phyloP scores from a whole-genome alignment of 2,888 invertebrate species.

The Tiliacea citrago region DNA sequence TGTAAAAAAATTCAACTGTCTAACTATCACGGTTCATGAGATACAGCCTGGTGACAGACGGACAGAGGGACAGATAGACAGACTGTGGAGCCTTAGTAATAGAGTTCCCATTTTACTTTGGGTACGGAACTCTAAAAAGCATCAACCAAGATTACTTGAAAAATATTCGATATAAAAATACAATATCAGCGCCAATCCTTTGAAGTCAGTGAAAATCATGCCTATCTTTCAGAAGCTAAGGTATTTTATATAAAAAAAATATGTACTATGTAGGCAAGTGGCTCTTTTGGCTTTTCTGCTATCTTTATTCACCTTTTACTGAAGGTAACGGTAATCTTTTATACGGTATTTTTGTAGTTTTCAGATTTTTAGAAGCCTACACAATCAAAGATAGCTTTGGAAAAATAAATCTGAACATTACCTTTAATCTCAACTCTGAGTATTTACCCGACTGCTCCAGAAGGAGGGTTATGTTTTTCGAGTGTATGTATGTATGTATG shows the following conservation, averaged over 20 bases:
- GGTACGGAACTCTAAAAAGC: not conserved
- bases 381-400: not conserved
- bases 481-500: no score
- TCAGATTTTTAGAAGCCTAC: not conserved
- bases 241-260: conserved; percentile 48
- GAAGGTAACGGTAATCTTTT: conserved; percentile 18
- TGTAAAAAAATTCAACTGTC: no score
- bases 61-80: no score
- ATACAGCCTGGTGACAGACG: no score
- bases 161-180: conserved; percentile 29
- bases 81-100: no score
- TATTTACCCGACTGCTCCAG: no score
- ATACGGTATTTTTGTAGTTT: not conserved
- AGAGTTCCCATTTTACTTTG: no score
- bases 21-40: no score
- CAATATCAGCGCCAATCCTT: conserved; percentile 39
- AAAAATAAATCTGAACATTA: not conserved
- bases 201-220: conserved; percentile 51
- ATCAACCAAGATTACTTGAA: conserved; percentile 8
- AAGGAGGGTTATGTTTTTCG: no score
- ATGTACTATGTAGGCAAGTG: conserved; percentile 25
- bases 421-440: no score
- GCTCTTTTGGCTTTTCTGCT: conserved; percentile 31
- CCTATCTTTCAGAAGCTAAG: conserved; percentile 4
- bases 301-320: conserved; percentile 15